phyloP scores from a whole-genome alignment of 2,797 vertebrate species.

The Tenualosa ilisha region DNA sequence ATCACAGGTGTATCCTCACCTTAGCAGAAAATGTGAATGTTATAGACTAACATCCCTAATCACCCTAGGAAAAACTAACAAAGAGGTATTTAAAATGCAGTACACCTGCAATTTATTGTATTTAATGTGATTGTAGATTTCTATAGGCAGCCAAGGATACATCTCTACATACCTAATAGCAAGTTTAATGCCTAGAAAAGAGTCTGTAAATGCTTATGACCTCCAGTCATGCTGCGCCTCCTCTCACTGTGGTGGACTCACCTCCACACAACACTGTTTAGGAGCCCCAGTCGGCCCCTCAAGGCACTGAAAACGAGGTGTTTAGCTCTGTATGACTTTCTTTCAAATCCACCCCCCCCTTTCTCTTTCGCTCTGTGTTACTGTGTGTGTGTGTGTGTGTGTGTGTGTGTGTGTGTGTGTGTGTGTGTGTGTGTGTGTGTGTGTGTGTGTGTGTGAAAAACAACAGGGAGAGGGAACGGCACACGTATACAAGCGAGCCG shows the following conservation, averaged over 20 bases:
- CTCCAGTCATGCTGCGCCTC: background rate
- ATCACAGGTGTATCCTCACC: background rate
- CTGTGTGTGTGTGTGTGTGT: constrained; percentile 14
- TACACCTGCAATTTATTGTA: background rate
- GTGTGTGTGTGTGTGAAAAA: constrained; percentile 8
- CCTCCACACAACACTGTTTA: background rate
- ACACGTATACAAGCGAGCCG: constrained; percentile 8
- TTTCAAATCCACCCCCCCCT: background rate
- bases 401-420: constrained; percentile 3
- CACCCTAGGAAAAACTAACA: background rate
- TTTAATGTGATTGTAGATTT: background rate
- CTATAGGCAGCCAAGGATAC: background rate
- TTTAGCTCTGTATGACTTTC: constrained; percentile 71
- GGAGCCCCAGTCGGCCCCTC: constrained; percentile 24
- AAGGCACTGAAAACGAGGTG: constrained; percentile 56
- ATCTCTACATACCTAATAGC: background rate
- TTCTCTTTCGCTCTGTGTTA: background rate
- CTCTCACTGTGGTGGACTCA: background rate
- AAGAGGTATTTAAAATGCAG: background rate
- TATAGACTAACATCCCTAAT: background rate
- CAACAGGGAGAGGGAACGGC: constrained; percentile 53
- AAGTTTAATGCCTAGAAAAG: background rate
- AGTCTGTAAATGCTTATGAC: background rate
- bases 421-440: constrained; percentile 26
- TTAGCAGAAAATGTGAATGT: background rate